Evolutionary conservation across 2,113 vertebrate genomes (phyloP), one percentile per base, ranked within the genome.

Genomic region (Scytalopus superciliaris): DNA sequence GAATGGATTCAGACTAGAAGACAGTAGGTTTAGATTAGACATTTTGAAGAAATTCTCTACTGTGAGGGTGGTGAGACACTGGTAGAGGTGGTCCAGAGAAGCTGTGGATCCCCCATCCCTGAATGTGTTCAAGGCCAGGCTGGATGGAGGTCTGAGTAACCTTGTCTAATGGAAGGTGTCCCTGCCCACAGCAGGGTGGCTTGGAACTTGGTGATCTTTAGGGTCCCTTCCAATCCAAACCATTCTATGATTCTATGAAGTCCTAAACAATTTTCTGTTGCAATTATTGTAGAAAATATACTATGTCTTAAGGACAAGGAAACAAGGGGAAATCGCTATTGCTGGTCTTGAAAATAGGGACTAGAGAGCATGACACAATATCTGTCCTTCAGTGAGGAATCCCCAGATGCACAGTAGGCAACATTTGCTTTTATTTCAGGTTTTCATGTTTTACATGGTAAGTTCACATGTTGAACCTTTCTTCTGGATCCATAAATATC

Each of bases 31-130:
- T 63, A 40, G 27, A 63, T 63, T 30, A 42, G 39, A 30, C 37
- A 42, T 30, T 30, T 30, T 27, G 27, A 63, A 63, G 27, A 63
- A 19, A 63, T 63, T 42, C 59, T 63, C 12, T 63, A 21, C 12
- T 42, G 8, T 42, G 47, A 37, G 8, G 10, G 3, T 49, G 4
- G 4, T 24, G n/a, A 82, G 8, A 9, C 47, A 42, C 22, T 47
- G 42, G 37, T 4, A 52, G 14, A n/a, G 1, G 1, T 11, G 3
- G 0, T 7, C 40, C 28, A 56, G 18, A 66, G 57, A 25, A 62
- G 3, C 11, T 62, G 15, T 50, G 55, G 5, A 12, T 69, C 31
- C 16, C 19, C 30, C 14, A 11, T 39, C 15, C n/a, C 28, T 69
- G 47, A 4, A 44, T 75, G 23, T 6, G 3, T 19, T 18, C 16